Evolutionary conservation across 2,113 vertebrate genomes (phyloP).

Genomic region (Macrotis lagotis): DNA sequence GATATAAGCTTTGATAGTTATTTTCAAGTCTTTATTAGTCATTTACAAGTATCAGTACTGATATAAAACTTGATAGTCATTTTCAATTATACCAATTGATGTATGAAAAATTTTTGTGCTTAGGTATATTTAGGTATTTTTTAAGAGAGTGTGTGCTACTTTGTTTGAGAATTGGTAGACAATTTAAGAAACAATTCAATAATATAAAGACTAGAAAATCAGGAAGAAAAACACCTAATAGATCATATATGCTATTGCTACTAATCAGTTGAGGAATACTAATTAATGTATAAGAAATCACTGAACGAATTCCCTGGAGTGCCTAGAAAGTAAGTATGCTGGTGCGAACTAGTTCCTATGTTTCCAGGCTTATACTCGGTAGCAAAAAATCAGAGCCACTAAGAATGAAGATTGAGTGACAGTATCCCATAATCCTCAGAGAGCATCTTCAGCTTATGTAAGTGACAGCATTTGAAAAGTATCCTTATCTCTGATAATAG

Average conservation of each 20-base stretch:
- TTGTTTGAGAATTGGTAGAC: slow-evolving; percentile 69
- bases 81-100: background rate
- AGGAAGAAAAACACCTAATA: slow-evolving; percentile 46
- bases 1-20: background rate
- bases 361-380: slow-evolving; percentile 56
- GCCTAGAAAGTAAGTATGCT: slow-evolving; percentile 58
- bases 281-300: slow-evolving; percentile 67
- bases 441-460: slow-evolving; percentile 46
- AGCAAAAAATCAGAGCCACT: slow-evolving; percentile 50
- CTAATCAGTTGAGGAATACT: slow-evolving; percentile 55
- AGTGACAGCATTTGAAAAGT: slow-evolving; percentile 62
- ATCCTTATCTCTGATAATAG: slow-evolving; percentile 50
- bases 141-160: slow-evolving; percentile 46
- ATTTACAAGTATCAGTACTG: no score
- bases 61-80: background rate
- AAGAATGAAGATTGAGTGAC: slow-evolving; percentile 54
- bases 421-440: slow-evolving; percentile 11
- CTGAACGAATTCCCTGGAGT: slow-evolving; percentile 44
- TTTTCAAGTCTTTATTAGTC: background rate
- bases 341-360: slow-evolving; percentile 57
- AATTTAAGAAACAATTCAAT: slow-evolving; percentile 70
- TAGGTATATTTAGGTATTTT: slow-evolving; percentile 64
- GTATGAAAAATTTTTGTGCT: slow-evolving; percentile 54
- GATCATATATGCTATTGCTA: slow-evolving; percentile 19
- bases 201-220: slow-evolving; percentile 53